phyloP scores from a whole-genome alignment of 2,888 invertebrate genomes.

The Yponomeuta malinellus region DNA sequence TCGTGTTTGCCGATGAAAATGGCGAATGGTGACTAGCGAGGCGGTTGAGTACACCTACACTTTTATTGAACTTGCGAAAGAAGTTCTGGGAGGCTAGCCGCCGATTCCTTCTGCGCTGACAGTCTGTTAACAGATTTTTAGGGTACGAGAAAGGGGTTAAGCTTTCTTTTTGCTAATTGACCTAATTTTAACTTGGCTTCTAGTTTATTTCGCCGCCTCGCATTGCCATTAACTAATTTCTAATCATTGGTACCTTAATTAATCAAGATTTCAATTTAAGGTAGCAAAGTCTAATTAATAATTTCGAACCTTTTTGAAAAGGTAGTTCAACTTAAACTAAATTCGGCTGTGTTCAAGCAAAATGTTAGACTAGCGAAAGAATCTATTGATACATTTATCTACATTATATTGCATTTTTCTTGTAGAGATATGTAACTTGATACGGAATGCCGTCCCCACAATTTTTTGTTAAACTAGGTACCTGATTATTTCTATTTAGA shows the following conservation, averaged over 20 bases:
- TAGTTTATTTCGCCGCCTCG: too few species aligned
- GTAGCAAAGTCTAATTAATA: too few species aligned
- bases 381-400: not conserved
- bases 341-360: conserved; percentile 1
- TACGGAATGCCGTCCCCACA: not conserved
- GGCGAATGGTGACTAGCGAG: not conserved
- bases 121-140: too few species aligned
- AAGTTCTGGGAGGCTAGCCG: too few species aligned
- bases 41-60: not conserved
- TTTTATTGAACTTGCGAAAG: too few species aligned
- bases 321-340: not conserved
- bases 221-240: too few species aligned
- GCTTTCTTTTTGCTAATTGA: not conserved
- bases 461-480: conserved; percentile 44
- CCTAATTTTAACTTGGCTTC: too few species aligned
- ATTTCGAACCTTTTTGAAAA: too few species aligned
- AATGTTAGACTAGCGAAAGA: not conserved
- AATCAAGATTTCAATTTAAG: too few species aligned
- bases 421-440: not conserved
- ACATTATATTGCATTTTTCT: not conserved
- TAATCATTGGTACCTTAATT: too few species aligned
- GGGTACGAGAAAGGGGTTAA: not conserved
- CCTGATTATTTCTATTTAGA: conserved; percentile 54
- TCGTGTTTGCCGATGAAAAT: not conserved
- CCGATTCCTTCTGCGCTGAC: too few species aligned